Conservation (phyloP, 2,888 invertebrate species). For the Eupithecia dodoneata region DNA sequence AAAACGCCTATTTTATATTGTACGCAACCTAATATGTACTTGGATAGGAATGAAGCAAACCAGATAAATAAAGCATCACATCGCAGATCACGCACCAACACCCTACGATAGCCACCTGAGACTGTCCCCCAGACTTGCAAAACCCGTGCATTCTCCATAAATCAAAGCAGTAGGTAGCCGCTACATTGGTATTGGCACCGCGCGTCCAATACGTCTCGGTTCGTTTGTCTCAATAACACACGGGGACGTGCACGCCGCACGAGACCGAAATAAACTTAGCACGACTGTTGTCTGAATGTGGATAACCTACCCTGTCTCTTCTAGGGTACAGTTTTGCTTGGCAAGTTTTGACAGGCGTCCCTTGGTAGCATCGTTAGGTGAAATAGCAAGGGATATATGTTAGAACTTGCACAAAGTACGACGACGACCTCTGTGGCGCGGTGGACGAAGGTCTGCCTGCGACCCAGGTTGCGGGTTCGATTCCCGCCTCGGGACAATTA, state of each 20-base stretch:
- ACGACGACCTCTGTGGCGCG: background rate
- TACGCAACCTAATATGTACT: background rate
- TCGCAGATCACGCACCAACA: background rate
- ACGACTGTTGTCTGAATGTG: conserved; percentile 6
- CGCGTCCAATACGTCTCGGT: conserved; percentile 62
- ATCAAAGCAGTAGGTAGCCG: conserved; percentile 1
- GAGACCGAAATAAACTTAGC: conserved; percentile 35
- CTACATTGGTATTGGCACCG: conserved; percentile 38
- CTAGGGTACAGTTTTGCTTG: conserved; percentile 2
- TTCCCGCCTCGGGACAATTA: too few species aligned
- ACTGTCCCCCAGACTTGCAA: background rate
- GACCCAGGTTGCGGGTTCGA: too few species aligned
- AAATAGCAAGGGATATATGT: background rate
- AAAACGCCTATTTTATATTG: too few species aligned
- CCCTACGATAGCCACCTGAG: background rate
- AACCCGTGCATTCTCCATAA: conserved; percentile 7
- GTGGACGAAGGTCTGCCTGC: too few species aligned
- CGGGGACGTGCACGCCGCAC: conserved; percentile 54
- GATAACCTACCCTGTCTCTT: background rate
- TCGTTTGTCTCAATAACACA: conserved; percentile 77
- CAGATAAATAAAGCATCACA: background rate
- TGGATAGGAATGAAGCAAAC: background rate
- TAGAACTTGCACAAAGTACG: background rate
- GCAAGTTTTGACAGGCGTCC: background rate
- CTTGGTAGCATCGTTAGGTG: background rate